phyloP scores from a whole-genome alignment of 1,140 invertebrate species.

The Mesaphorura yosii region DNA sequence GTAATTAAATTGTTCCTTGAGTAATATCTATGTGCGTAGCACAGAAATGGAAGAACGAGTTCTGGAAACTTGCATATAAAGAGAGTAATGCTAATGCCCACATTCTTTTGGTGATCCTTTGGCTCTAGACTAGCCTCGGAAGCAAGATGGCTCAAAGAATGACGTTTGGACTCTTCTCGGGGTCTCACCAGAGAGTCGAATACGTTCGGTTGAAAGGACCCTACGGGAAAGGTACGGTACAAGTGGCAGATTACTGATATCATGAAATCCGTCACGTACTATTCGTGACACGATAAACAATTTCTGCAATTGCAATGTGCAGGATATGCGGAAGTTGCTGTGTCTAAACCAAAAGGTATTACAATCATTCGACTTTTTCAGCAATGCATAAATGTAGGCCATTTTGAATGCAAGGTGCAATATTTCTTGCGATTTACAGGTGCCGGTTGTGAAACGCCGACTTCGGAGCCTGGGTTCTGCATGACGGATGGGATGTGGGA shows the following conservation, averaged over 20 bases:
- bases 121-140: slow-evolving; percentile 70
- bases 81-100: no score
- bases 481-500: slow-evolving; percentile 69
- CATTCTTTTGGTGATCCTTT: neutral
- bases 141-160: slow-evolving; percentile 91
- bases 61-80: no score
- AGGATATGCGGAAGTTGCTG: slow-evolving; percentile 96
- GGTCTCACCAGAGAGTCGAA: slow-evolving; percentile 71
- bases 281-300: no score
- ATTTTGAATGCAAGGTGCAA: no score
- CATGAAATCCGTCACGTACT: no score
- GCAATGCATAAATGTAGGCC: no score
- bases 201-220: slow-evolving; percentile 97
- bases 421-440: no score
- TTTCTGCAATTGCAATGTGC: no score
- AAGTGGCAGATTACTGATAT: no score
- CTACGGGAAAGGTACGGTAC: slow-evolving; percentile 55
- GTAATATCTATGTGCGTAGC: no score
- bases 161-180: slow-evolving; percentile 80
- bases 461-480: slow-evolving; percentile 78
- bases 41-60: no score
- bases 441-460: slow-evolving; percentile 84
- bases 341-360: slow-evolving; percentile 68
- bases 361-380: slow-evolving; percentile 15
- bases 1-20: no score